phyloP scores from a whole-genome alignment of 2,797 vertebrate genomes.

The Siniperca undulata region DNA sequence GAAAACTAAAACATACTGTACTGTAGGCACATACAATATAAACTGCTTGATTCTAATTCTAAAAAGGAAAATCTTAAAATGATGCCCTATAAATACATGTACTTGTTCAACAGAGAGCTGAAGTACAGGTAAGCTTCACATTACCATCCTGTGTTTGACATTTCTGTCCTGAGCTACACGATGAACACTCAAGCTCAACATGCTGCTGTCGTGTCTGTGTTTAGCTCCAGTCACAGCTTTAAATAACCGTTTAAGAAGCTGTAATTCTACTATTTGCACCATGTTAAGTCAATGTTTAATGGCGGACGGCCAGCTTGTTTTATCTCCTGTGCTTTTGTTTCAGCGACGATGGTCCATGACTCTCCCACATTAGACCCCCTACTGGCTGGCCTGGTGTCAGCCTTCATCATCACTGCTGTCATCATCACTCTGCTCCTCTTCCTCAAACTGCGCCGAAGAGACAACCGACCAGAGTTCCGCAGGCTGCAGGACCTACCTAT shows the following conservation, averaged over 20 bases:
- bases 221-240: slow-evolving; percentile 34
- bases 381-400: slow-evolving; percentile 88
- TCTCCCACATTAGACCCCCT: slow-evolving; percentile 84
- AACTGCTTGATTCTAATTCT: background rate
- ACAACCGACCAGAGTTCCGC: slow-evolving; percentile 88
- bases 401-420: slow-evolving; percentile 88
- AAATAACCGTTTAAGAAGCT: slow-evolving; percentile 14
- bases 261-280: slow-evolving; percentile 4
- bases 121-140: slow-evolving; percentile 41
- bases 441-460: slow-evolving; percentile 88
- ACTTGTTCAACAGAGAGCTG: slow-evolving; percentile 9
- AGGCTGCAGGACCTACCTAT: slow-evolving; percentile 93
- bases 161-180: slow-evolving; percentile 41
- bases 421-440: slow-evolving; percentile 90
- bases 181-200: slow-evolving; percentile 17
- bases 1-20: background rate
- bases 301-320: background rate
- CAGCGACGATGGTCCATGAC: slow-evolving; percentile 44
- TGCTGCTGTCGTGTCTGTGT: slow-evolving; percentile 39
- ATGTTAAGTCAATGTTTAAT: background rate
- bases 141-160: slow-evolving; percentile 63
- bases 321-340: slow-evolving; percentile 21
- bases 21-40: background rate
- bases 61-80: background rate
- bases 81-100: background rate